phyloP scores from a whole-genome alignment of 2,113 vertebrate species.

The Macaca mulatta region DNA sequence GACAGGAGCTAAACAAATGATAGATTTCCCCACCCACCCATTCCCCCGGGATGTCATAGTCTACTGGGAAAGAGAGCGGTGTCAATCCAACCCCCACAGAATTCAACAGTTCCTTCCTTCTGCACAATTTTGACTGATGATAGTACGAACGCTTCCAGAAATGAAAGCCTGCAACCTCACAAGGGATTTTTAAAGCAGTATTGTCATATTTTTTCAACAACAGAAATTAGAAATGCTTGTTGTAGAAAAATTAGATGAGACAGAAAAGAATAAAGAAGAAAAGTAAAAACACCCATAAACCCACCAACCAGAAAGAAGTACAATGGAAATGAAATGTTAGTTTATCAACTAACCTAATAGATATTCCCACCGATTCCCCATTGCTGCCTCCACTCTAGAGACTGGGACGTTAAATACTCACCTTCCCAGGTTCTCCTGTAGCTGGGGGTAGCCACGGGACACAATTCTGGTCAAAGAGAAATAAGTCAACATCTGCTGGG shows the following conservation, averaged over 20 bases:
- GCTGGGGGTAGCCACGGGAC: not conserved
- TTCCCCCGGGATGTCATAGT: not conserved
- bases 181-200: not conserved
- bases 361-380: not conserved
- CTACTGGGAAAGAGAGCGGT: not conserved
- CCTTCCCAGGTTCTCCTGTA: not conserved
- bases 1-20: not conserved
- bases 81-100: not conserved
- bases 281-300: not conserved
- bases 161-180: not conserved
- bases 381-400: not conserved
- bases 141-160: not conserved
- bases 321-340: not conserved
- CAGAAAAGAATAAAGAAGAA: conserved; percentile 20
- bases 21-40: not conserved
- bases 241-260: not conserved
- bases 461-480: not conserved
- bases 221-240: not conserved
- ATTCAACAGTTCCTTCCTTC: not conserved
- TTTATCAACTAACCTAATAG: not conserved
- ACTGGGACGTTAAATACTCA: not conserved
- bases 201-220: not conserved
- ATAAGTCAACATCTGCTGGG: not conserved
- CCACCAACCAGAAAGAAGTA: not conserved
- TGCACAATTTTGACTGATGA: not conserved